phyloP scores from a whole-genome alignment of 2,888 invertebrate species.

The Elmis aenea region DNA sequence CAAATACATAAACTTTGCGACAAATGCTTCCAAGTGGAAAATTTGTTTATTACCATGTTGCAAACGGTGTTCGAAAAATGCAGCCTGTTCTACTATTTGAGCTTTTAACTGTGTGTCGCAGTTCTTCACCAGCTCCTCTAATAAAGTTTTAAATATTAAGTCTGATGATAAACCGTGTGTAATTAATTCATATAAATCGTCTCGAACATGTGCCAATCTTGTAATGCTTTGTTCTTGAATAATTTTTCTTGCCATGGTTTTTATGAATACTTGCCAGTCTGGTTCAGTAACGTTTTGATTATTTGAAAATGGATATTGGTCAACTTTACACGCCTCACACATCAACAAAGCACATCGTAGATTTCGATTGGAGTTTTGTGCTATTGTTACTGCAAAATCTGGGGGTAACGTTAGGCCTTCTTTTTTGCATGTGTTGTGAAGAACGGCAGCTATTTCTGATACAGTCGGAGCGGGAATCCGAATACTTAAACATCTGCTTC shows the following conservation, averaged over 20 bases:
- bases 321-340: constrained; percentile 89
- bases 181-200: constrained; percentile 86
- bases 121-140: constrained; percentile 78
- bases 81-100: constrained; percentile 80
- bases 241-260: constrained; percentile 81
- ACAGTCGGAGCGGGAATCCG: constrained; percentile 84
- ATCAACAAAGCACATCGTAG: constrained; percentile 87
- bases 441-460: constrained; percentile 61
- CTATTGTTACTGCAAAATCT: constrained; percentile 72
- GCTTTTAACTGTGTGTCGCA: constrained; percentile 88
- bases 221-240: constrained; percentile 81
- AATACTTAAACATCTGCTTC: constrained; percentile 89
- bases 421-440: constrained; percentile 66
- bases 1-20: constrained; percentile 92
- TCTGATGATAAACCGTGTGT: constrained; percentile 92
- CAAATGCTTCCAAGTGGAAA: constrained; percentile 95
- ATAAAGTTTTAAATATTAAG: constrained; percentile 81
- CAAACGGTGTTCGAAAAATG: constrained; percentile 88
- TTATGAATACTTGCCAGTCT: constrained; percentile 89
- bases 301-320: constrained; percentile 76
- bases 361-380: constrained; percentile 79
- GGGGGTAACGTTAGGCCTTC: constrained; percentile 75
- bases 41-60: constrained; percentile 90
- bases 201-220: constrained; percentile 77
- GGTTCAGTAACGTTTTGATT: constrained; percentile 80